These are phyloP conservation scores for Dendrocincla fuliginosa DNA, from an alignment of 2,797 vertebrate genomes.

Conservation along the genomic window DNA sequence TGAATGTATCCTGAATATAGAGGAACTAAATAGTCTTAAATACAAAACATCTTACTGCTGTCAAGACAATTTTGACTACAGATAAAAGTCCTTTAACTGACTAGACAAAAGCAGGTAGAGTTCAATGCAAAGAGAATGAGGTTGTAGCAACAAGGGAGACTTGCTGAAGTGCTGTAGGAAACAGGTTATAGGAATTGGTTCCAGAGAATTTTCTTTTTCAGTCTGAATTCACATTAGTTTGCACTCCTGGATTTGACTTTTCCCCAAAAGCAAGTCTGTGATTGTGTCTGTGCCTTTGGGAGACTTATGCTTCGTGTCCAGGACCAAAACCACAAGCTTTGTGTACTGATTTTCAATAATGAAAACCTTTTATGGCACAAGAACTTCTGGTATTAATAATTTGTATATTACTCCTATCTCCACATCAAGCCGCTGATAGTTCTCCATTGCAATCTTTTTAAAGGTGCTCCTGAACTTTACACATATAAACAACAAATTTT, in stretches of 20 bases:
- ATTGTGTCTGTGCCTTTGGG: not conserved
- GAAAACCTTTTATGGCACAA: not conserved
- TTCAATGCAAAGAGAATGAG: not conserved
- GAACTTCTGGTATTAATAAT: not conserved
- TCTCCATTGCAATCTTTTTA: not conserved
- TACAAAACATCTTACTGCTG: not conserved
- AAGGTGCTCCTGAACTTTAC: not conserved
- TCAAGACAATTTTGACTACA: not conserved
- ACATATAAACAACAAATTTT: not conserved
- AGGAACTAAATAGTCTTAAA: not conserved
- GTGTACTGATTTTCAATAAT: not conserved
- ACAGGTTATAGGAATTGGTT: not conserved
- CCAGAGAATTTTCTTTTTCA: not conserved
- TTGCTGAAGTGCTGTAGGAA: not conserved
- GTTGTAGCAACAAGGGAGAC: not conserved
- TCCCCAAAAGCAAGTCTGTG: not conserved
- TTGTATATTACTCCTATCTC: not conserved
- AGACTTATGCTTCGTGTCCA: not conserved
- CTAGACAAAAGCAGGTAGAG: not conserved
- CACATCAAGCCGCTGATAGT: not conserved
- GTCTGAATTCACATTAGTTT: not conserved
- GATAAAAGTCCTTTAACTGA: not conserved
- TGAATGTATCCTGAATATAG: not conserved
- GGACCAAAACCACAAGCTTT: not conserved
- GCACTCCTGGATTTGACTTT: not conserved